Conservation (phyloP, 1,140 invertebrate genomes). For the Nebria ingens region DNA sequence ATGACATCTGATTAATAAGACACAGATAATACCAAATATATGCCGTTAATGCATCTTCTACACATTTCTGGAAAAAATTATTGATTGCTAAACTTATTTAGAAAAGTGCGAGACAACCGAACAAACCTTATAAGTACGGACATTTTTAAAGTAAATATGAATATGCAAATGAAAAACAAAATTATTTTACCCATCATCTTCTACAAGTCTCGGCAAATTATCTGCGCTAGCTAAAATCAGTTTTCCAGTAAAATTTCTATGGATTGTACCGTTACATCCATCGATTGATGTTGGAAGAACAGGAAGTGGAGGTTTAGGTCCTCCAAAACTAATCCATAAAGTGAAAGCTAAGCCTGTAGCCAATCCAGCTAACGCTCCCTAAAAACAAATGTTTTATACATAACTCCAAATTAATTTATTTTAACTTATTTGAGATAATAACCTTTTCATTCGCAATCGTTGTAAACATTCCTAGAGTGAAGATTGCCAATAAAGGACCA, state of each 20-base stretch:
- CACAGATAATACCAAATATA: no score
- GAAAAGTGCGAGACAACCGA: no score
- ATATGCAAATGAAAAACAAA: no score
- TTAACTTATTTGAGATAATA: neutral
- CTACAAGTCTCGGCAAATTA: neutral
- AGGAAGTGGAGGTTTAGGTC: constrained; percentile 50
- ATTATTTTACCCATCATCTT: constrained; percentile 5
- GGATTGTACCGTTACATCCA: constrained; percentile 37
- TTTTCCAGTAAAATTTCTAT: constrained; percentile 12
- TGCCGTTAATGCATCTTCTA: no score
- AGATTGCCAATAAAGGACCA: constrained; percentile 68
- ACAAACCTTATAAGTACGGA: no score
- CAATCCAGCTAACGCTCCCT: constrained; percentile 59
- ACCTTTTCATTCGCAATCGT: constrained; percentile 47
- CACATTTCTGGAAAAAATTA: no score
- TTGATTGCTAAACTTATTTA: no score
- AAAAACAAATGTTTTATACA: constrained; percentile 18
- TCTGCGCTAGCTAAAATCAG: constrained; percentile 2
- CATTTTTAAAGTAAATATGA: no score
- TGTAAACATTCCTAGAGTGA: constrained; percentile 66
- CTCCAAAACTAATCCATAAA: constrained; percentile 80
- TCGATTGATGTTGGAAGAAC: constrained; percentile 47
- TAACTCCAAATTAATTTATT: neutral
- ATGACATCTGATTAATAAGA: no score
- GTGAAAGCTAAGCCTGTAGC: constrained; percentile 54